These are phyloP conservation scores for Clivina fossor DNA, from an alignment of 2,888 invertebrate species.

Conservation along the genomic window DNA sequence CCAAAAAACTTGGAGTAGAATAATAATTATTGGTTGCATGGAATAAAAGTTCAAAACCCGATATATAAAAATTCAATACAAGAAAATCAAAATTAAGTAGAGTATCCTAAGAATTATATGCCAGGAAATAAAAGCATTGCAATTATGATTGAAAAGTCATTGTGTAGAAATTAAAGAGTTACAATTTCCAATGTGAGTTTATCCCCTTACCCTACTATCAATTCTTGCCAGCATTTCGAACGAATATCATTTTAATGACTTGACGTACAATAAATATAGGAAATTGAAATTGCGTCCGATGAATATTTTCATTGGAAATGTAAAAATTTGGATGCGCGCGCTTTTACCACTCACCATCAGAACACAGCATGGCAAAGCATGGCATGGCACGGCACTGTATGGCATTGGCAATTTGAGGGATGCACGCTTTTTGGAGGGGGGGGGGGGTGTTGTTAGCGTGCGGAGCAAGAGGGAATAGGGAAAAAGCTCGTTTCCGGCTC, in stretches of 20 bases:
- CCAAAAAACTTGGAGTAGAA: no score
- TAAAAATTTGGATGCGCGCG: constrained; percentile 12
- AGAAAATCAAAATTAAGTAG: no score
- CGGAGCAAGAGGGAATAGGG: constrained; percentile 43
- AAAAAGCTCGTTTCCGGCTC: constrained; percentile 43
- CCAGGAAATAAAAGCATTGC: no score
- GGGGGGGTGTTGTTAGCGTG: constrained; percentile 31
- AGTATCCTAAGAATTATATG: no score
- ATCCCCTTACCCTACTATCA: no score
- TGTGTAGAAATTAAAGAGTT: no score
- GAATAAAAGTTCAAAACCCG: no score
- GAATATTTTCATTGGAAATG: constrained; percentile 15
- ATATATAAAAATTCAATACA: no score
- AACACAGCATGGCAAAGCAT: not conserved
- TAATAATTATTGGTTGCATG: no score
- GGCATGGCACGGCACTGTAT: constrained; percentile 25
- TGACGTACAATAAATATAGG: not conserved
- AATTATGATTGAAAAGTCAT: no score
- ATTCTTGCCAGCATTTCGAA: not conserved
- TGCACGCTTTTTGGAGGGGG: constrained; percentile 9
- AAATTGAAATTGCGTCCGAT: not conserved
- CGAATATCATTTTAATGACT: constrained; percentile 1
- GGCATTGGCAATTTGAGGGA: constrained; percentile 2
- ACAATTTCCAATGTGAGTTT: no score
- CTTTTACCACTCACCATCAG: not conserved